Evolutionary conservation across 2,888 invertebrate species (phyloP), one percentile per base, ranked within the genome.

Genomic region (Pseudanteris insignis): DNA sequence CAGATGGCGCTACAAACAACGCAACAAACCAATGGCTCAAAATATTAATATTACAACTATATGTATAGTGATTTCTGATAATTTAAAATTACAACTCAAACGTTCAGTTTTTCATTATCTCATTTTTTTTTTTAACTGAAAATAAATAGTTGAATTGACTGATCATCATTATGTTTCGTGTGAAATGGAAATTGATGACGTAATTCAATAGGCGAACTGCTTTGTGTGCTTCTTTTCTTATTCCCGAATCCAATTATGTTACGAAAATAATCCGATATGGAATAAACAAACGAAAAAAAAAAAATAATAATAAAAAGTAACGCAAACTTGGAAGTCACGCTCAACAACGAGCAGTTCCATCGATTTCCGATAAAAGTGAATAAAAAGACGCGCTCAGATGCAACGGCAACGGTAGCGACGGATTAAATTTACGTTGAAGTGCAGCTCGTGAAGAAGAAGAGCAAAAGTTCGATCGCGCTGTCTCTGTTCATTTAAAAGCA

Each of bases 321-420:
- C 33, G 37, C 13, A 38, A 58, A 58, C 33, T 50, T 51, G 44
- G 44, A 58, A 58, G 58, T 58, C 58, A 58, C 58, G 58, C 58
- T 50, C 58, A 51, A 58, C 58, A 58, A 58, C 57, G 57, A 40
- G 50, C 50, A 15, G 28, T 50, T 34, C 44, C 58, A 58, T 58
- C 44, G 58, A 50, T 58, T 58, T 58, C 37, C 58, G 37, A 51
- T 51, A 58, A 51, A 58, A 51, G 32, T 51, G 44, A 58, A 58
- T 51, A 51, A 51, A 58, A 58, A 58, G 47, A 41, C 46, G 50
- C 34, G 46, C 32, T 57, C 48, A 37, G 43, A 57, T 57, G 48
- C 57, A 57, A 34, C 26, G 21, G 15, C n/a, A 25, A 43, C 10
- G 32, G 36, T 26, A 6, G 43, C 26, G 26, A 33, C 37, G 34